Base-by-base conservation (phyloP, 2,888 invertebrate species). In the Cephus runcator region DNA sequence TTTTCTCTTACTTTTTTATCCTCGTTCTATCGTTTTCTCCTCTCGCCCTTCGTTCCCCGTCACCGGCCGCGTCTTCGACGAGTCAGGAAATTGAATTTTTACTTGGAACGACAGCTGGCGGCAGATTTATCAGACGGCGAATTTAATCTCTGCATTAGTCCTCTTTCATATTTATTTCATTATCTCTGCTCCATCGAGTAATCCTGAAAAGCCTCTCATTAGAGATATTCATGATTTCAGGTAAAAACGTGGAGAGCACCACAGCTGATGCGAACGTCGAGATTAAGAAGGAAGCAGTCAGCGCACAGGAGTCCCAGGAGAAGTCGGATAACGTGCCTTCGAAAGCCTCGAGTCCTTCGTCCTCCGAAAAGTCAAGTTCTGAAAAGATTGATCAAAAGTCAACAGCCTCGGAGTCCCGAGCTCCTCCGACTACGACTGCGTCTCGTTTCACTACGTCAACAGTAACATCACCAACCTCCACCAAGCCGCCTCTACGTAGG, bases 351-450 rank as follows among this genome's bases (percentile, higher is more conserved):
- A 89, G 89, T 76, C 87, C 89, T 1, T 88, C 90, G 11, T 88
- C 88, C 11, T 90, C 89, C 31, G 90, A 89, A 74, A 90, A 90
- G 69, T 91, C 90, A 33, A 90, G 90, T 56, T 90, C 89, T 4
- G 91, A 91, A 81, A 88, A 84, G 79, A 87, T 90, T 77, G 91
- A 91, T 79, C 87, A 89, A 69, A 90, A 89, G 69, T 89, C 88
- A 2, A 80, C 71, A 34, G 34, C 84, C n/a, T 84, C 88, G 12
- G 90, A 90, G 69, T 82, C 85, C n/a, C 80, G 76, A 79, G 83
- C 80, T 69, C 80, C 77, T 73, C 76, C 69, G 12, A 73, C 81
- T 12, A 77, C 85, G 33, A 78, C 84, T 34, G 80, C 87, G 34
- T 88, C 90, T 69, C 88, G 89, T 77, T 89, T 91, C 78, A 88